phyloP scores from a whole-genome alignment of 2,797 vertebrate species.

The Rousettus madagascariensis region DNA sequence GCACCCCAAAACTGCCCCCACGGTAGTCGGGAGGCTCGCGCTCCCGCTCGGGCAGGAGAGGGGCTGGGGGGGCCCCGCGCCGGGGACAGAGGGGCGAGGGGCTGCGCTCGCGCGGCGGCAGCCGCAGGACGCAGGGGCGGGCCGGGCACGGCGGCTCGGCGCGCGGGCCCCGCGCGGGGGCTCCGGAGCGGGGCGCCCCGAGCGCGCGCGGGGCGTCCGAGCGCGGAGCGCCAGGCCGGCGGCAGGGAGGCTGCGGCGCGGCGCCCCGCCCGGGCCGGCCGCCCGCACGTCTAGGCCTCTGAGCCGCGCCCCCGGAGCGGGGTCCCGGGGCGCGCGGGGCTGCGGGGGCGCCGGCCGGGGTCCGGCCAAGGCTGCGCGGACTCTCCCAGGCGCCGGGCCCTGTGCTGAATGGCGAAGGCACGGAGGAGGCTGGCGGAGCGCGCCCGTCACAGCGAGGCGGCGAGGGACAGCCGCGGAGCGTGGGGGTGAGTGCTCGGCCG shows the following conservation, averaged over 20 bases:
- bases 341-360: background rate
- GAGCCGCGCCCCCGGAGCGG: background rate
- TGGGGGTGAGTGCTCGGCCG: background rate
- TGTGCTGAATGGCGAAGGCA: constrained; percentile 4
- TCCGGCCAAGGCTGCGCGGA: background rate
- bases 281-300: constrained; percentile 18
- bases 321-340: background rate
- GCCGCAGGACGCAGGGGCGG: background rate
- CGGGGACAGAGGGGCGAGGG: constrained; percentile 9
- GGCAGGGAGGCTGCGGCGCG: background rate
- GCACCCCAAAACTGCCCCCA: background rate
- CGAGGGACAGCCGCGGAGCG: background rate
- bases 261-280: constrained; percentile 21
- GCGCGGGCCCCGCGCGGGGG: background rate
- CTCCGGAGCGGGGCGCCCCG: background rate
- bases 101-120: background rate
- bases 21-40: background rate
- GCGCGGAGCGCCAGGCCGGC: background rate
- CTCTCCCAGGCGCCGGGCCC: background rate
- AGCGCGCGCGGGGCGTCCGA: background rate
- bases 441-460: background rate
- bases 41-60: background rate
- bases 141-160: background rate
- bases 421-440: background rate
- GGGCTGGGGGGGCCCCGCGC: background rate